These are phyloP conservation scores for Autographa pulchrina DNA, from an alignment of 2,888 invertebrate species.

Conservation along the genomic window DNA sequence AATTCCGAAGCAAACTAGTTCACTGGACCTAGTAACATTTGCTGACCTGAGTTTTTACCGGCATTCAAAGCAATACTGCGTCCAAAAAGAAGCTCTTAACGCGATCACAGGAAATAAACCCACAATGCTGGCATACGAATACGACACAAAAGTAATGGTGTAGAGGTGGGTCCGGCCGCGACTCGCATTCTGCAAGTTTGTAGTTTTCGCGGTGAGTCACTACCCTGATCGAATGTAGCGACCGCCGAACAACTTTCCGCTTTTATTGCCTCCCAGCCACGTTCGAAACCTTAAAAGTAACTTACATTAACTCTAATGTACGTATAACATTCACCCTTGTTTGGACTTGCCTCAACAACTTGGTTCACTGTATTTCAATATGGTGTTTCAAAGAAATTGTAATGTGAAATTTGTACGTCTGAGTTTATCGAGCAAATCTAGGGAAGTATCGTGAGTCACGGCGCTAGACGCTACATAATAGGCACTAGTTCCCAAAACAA, in stretches of 20 bases:
- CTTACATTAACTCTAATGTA: constrained; percentile 65
- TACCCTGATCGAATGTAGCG: constrained; percentile 71
- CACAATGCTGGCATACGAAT: constrained; percentile 64
- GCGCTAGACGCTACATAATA: constrained; percentile 21
- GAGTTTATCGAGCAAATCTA: constrained; percentile 49
- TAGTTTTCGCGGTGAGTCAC: constrained; percentile 76
- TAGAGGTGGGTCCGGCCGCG: constrained; percentile 56
- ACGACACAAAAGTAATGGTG: constrained; percentile 62
- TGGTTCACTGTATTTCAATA: constrained; percentile 47
- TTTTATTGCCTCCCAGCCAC: constrained; percentile 71
- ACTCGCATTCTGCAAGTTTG: constrained; percentile 71
- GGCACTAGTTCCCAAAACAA: constrained; percentile 41
- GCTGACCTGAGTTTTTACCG: constrained; percentile 53
- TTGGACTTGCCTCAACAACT: constrained; percentile 38
- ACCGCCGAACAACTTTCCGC: constrained; percentile 65
- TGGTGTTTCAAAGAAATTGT: constrained; percentile 45
- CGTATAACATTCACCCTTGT: constrained; percentile 50
- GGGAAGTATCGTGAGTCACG: constrained; percentile 44
- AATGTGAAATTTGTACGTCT: constrained; percentile 39
- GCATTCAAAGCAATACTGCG: constrained; percentile 45
- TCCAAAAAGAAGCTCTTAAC: constrained; percentile 53
- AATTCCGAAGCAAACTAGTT: constrained; percentile 44
- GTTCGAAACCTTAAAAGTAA: constrained; percentile 75
- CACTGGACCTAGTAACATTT: constrained; percentile 27
- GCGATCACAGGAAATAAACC: constrained; percentile 63